Conservation (phyloP, 2,113 vertebrate genomes). For the Myiozetetes cayanensis region DNA sequence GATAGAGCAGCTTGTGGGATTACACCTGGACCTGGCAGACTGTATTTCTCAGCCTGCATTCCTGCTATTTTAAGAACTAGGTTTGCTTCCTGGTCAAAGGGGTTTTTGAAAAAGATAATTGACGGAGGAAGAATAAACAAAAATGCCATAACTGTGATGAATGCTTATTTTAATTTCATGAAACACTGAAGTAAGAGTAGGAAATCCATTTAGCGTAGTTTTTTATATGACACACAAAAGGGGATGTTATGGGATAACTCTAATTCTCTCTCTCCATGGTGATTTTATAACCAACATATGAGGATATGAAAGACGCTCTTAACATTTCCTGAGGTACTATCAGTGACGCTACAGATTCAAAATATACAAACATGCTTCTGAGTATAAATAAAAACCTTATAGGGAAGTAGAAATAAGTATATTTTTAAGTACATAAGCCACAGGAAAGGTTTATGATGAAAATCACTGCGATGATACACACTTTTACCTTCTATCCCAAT, state of each 20-base stretch:
- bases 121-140: neutral
- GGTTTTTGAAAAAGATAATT: neutral
- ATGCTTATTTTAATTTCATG: neutral
- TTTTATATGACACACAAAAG: neutral
- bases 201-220: neutral
- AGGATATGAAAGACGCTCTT: neutral
- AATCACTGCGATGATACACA: neutral
- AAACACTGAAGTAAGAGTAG: neutral
- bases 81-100: neutral
- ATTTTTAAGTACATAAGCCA: neutral
- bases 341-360: neutral
- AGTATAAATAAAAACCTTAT: neutral
- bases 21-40: neutral
- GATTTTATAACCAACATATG: neutral
- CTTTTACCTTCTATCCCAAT: neutral
- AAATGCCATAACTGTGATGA: neutral
- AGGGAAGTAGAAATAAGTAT: neutral
- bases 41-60: neutral
- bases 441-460: neutral
- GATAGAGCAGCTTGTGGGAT: neutral
- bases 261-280: neutral
- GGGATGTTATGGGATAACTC: neutral
- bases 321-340: neutral
- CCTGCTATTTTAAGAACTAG: neutral
- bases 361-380: neutral